Base-by-base conservation (phyloP, 2,113 vertebrate species). In the Turnix velox region DNA sequence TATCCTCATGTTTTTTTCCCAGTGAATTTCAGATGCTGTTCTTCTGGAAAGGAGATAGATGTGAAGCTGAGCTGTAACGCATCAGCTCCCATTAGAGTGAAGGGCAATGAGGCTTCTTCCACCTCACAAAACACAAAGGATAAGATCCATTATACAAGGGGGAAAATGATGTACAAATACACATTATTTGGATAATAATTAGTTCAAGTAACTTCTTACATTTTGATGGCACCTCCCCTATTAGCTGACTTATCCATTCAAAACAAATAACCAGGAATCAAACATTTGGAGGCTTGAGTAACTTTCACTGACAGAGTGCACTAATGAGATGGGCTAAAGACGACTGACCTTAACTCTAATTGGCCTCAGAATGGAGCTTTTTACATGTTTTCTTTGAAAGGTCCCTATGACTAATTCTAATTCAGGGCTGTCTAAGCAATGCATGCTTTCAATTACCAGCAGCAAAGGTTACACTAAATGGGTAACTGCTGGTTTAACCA, bases 301-400 rank as follows among this genome's bases (percentile, higher is more conserved):
- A 94, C 27, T 81, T 77, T 68, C 6, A 2, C 65, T 90, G 54
- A 37, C 48, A 65, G 51, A 77, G 37, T 52, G 9, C 57, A 68
- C 79, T 95, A 95, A 96, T 90, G 80, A 95, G 57, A 78, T 57
- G 43, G 66, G 63, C 76, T 90, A 86, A 92, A 90, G 78, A 93
- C 68, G 61, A 88, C 45, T 96, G 85, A 95, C 90, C 85, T 93
- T 94, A 86, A 27, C 58, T 92, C 65, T 93, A 92, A 95, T 46
- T 94, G 57, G 79, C 51, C 90, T 87, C 83, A 71, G 75, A 92
- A 90, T 55, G 6, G 85, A 92, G 61, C 49, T 67, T 96, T 94
- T 88, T 67, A 74, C 59, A 39, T 79, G 58, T 87, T 90, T 94
- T 48, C 40, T 91, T 92, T 90, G 37, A 93, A 93, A 93, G 73